These are phyloP conservation scores for Cyclargus thomasi DNA, from an alignment of 1,140 invertebrate genomes.

Conservation along the genomic window DNA sequence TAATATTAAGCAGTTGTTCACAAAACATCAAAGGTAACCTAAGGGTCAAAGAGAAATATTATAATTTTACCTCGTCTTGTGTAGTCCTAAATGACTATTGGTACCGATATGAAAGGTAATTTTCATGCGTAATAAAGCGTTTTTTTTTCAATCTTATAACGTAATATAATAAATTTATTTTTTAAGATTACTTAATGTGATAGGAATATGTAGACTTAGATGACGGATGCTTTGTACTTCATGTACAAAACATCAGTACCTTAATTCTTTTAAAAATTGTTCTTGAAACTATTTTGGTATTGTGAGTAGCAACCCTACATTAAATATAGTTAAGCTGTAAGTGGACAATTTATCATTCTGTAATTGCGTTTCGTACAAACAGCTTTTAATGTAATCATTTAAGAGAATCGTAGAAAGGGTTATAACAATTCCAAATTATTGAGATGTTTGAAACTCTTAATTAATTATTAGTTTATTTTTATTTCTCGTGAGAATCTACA, in stretches of 20 bases:
- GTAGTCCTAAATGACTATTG: too few relatives aligned
- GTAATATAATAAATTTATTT: too few relatives aligned
- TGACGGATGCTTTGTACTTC: too few relatives aligned
- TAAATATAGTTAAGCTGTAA: slow-evolving; percentile 1
- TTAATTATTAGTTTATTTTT: background rate
- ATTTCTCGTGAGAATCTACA: background rate
- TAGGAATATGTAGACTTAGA: too few relatives aligned
- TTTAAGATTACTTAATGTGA: too few relatives aligned
- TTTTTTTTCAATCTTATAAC: too few relatives aligned
- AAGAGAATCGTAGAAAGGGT: background rate
- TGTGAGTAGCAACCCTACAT: background rate
- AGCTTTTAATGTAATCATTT: background rate
- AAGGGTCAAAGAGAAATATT: background rate
- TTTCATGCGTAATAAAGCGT: too few relatives aligned
- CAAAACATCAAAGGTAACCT: too few relatives aligned
- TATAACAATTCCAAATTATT: background rate
- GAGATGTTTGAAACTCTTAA: background rate
- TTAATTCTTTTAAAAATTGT: background rate
- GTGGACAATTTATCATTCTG: background rate
- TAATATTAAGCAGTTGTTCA: too few relatives aligned
- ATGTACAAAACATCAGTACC: too few relatives aligned
- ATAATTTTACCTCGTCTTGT: too few relatives aligned
- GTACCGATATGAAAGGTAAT: too few relatives aligned
- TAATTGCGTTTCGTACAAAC: background rate
- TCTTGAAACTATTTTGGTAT: background rate